phyloP scores from a whole-genome alignment of 2,888 invertebrate species.

The Trachelus troglodyta region DNA sequence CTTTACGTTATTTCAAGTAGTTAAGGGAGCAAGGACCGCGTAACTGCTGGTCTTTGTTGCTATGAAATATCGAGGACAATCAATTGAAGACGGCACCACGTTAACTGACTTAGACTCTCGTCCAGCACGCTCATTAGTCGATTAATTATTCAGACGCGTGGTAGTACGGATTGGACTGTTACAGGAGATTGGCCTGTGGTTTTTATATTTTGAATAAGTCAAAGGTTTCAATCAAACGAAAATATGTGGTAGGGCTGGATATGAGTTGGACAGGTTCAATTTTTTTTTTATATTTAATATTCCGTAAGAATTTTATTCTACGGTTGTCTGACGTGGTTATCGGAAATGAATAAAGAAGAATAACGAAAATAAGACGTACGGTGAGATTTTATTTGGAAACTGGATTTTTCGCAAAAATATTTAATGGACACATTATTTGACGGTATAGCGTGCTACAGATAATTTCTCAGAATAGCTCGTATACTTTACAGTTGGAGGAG shows the following conservation, averaged over 20 bases:
- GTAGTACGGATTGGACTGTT: background rate
- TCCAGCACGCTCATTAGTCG: background rate
- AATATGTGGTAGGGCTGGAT: background rate
- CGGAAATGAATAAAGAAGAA: background rate
- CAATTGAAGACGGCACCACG: background rate
- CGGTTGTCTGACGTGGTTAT: background rate
- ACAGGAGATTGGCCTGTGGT: background rate
- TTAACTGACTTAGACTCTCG: background rate
- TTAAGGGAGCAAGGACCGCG: background rate
- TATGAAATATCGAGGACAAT: background rate
- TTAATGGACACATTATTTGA: background rate
- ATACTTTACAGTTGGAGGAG: background rate
- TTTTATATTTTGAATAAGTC: background rate
- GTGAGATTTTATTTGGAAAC: background rate
- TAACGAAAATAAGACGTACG: background rate
- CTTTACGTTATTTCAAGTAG: background rate
- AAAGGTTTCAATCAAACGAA: background rate
- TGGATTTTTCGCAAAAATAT: background rate
- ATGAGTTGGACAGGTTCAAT: background rate
- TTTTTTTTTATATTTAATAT: background rate
- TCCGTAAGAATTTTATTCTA: background rate
- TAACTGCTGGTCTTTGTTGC: background rate
- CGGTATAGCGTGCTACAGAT: background rate
- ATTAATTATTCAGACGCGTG: constrained; percentile 32
- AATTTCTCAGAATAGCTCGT: background rate